phyloP scores from a whole-genome alignment of 2,888 invertebrate genomes.

The Hydriomena furcata region DNA sequence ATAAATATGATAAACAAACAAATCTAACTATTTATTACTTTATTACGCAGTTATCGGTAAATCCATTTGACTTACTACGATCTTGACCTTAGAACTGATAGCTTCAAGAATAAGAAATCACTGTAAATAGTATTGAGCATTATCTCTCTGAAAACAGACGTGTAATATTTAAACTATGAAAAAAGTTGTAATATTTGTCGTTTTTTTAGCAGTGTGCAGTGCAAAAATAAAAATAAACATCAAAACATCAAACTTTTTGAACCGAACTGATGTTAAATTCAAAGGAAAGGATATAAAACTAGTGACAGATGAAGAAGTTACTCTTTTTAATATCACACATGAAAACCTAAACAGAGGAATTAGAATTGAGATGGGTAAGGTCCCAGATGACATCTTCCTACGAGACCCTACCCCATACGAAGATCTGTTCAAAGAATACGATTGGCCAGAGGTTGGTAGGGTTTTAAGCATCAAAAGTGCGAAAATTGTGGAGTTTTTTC shows the following conservation, averaged over 20 bases:
- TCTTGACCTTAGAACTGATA: conserved; percentile 20
- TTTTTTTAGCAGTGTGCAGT: conserved; percentile 31
- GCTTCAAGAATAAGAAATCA: conserved; percentile 13
- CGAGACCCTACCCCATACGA: conserved; percentile 62
- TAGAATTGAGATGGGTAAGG: conserved; percentile 54
- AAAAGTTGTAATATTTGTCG: not conserved
- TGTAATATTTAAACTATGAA: conserved; percentile 16
- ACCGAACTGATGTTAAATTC: conserved; percentile 38
- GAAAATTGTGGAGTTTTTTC: conserved; percentile 50
- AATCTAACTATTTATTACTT: too few species aligned
- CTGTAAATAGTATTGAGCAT: not conserved
- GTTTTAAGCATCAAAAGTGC: conserved; percentile 46
- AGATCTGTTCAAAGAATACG: conserved; percentile 50
- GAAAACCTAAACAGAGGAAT: conserved; percentile 58
- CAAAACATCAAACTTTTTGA: conserved; percentile 41
- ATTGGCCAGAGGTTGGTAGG: conserved; percentile 59
- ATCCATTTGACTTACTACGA: not conserved
- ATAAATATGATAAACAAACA: too few species aligned
- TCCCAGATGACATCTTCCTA: conserved; percentile 57
- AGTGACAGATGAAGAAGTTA: conserved; percentile 53
- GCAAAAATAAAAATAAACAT: conserved; percentile 52
- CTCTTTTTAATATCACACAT: conserved; percentile 57
- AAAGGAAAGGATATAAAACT: conserved; percentile 51
- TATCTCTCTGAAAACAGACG: conserved; percentile 12
- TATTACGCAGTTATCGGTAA: too few species aligned